Evolutionary conservation across 2,888 invertebrate species (phyloP).

Genomic region (Phanerotoma sp.): DNA sequence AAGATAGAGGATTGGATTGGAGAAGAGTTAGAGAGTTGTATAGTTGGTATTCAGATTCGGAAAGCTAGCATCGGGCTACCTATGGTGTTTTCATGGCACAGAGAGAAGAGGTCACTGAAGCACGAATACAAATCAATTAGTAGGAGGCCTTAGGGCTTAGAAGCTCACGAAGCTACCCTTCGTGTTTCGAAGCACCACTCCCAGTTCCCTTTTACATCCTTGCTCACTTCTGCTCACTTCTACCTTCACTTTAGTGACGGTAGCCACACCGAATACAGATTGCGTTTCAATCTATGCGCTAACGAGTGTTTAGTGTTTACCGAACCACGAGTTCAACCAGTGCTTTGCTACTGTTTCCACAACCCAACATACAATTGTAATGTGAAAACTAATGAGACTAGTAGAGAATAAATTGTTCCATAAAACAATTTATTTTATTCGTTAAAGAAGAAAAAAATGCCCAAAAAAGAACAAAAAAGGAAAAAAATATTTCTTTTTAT

Average conservation of each 20-base stretch:
- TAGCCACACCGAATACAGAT: conserved; percentile 46
- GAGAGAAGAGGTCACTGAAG: conserved; percentile 37
- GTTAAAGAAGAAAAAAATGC: too few relatives aligned
- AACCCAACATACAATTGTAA: conserved; percentile 43
- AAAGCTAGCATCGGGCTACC: too few relatives aligned
- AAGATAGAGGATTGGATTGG: not conserved
- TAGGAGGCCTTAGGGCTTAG: conserved; percentile 41
- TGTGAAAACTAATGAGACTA: conserved; percentile 38
- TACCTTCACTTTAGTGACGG: conserved; percentile 35
- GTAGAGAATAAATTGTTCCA: not conserved
- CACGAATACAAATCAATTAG: conserved; percentile 53
- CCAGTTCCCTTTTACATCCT: conserved; percentile 32
- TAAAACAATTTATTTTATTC: not conserved
- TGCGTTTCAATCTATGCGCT: conserved; percentile 56
- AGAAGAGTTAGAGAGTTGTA: not conserved
- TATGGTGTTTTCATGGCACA: not conserved
- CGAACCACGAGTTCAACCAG: conserved; percentile 50
- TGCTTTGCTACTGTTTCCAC: conserved; percentile 48
- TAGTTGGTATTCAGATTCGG: not conserved
- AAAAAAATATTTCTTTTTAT: too few relatives aligned
- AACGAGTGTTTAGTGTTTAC: conserved; percentile 57
- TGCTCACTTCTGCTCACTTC: conserved; percentile 23
- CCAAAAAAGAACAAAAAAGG: too few relatives aligned
- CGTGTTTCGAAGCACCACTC: conserved; percentile 36
- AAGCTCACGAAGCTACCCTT: conserved; percentile 45